A percentile compares a stretch with the other conserved stretches of the same genome.
Conservation (phyloP, 2,113 vertebrate genomes). For the Picathartes gymnocephalus region DNA sequence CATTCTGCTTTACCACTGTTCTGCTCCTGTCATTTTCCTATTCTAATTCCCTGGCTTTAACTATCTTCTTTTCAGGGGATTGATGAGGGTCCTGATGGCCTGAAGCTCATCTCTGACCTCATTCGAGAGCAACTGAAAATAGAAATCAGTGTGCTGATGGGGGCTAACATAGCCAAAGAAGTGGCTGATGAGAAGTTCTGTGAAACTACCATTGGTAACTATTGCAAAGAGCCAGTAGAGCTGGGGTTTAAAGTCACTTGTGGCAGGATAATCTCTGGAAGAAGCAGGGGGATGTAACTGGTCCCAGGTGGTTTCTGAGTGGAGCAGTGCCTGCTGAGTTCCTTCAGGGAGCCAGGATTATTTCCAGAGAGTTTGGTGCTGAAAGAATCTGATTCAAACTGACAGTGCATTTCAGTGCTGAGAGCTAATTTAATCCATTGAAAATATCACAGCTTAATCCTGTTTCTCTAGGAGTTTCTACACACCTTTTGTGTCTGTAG, state of each 20-base stretch:
- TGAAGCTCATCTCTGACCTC: constrained; percentile 84
- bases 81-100: constrained; percentile 76
- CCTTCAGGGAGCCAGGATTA: background rate
- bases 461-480: background rate
- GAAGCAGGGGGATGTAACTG: background rate
- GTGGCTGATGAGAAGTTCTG: constrained; percentile 87
- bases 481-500: background rate
- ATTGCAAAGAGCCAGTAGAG: background rate
- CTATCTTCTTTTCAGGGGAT: constrained; percentile 68
- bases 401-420: background rate
- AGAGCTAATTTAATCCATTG: background rate
- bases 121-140: constrained; percentile 83
- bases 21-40: background rate
- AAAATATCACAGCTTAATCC: background rate
- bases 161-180: constrained; percentile 85
- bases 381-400: background rate
- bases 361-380: background rate
- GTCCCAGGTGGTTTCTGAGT: fast-evolving
- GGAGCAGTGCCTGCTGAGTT: background rate
- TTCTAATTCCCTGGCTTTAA: background rate
- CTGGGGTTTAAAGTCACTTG: background rate
- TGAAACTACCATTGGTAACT: constrained; percentile 83
- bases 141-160: constrained; percentile 85
- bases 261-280: background rate
- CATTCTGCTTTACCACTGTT: background rate